Evolutionary conservation across 2,113 vertebrate species (phyloP), one percentile per base, ranked within the genome.

Genomic region (Thinocorus orbignyianus): DNA sequence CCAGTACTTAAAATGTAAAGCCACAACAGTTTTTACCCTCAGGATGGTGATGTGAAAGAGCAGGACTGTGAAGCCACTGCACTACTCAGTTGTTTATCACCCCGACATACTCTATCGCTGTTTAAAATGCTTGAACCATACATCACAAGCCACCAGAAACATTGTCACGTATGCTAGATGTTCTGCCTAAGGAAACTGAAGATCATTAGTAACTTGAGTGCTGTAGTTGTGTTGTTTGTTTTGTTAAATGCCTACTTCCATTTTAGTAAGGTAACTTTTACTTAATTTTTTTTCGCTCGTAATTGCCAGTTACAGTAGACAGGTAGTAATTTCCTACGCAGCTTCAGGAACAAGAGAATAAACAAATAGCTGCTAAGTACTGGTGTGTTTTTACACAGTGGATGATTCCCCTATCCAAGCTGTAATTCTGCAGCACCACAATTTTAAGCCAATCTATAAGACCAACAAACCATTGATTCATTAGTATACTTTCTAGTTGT

Each of bases 241-340:
- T 82, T 90, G 81, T 78, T 91, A 66, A 92, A 73, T 69, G 62
- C 48, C 51, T 74, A 11, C 65, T 88, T 81, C 76, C 81, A 57
- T 79, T 93, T 89, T 35, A 62, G 58, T 60, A 71, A 87, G 41
- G 70, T 66, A 92, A 76, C 15, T 16, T 41, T 92, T 73, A 70
- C 81, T 94, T 92, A 44, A 48, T 79, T 65, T 44, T 76, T 73
- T 76, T 72, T 76, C 28, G 3, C 37, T 72, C 42, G 41, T 96
- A 94, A 92, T 95, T 95, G 52, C 35, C 55, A 46, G 55, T 92
- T 97, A 52, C 52, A 28, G 35, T 14, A 93, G 81, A 35, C 57
- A 92, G 91, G 61, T 71, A n/a, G 25, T 83, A 92, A 74, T 95
- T 97, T 97, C 81, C 61, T 37, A 39, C 93, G 51, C 70, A 58